These are phyloP conservation scores for Globodera ellingtonae DNA, from an alignment of 1,140 invertebrate genomes.

Conservation along the genomic window DNA sequence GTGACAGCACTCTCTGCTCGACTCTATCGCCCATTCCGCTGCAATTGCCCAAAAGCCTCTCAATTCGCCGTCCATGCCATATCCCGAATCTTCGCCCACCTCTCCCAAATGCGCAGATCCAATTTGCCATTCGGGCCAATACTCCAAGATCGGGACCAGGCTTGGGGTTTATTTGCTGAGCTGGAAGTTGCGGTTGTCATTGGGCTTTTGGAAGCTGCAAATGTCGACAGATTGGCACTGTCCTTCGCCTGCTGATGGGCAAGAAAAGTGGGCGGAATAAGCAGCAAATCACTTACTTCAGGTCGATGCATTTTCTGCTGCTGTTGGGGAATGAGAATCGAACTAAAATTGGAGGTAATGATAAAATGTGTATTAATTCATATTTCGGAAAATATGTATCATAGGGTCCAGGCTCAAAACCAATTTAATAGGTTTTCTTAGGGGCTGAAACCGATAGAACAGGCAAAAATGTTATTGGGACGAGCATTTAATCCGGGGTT, in stretches of 20 bases:
- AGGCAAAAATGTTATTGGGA: too few relatives aligned
- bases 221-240: not conserved
- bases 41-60: not conserved
- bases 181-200: not conserved
- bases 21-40: not conserved
- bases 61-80: not conserved
- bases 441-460: too few relatives aligned
- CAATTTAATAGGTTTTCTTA: too few relatives aligned
- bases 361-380: not conserved
- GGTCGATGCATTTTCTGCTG: not conserved
- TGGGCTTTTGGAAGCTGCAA: not conserved
- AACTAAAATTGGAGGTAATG: too few relatives aligned
- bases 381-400: not conserved
- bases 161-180: not conserved
- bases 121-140: not conserved
- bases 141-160: slow-evolving; percentile 15
- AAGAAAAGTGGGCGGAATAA: not conserved
- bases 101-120: slow-evolving; percentile 17
- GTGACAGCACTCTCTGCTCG: not conserved
- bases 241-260: not conserved
- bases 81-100: not conserved
- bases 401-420: too few relatives aligned
- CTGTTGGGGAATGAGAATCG: not conserved
- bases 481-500: too few relatives aligned
- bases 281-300: not conserved